These are phyloP conservation scores for Drosophila phalerata DNA, from an alignment of 2,888 invertebrate species.

Conservation along the genomic window DNA sequence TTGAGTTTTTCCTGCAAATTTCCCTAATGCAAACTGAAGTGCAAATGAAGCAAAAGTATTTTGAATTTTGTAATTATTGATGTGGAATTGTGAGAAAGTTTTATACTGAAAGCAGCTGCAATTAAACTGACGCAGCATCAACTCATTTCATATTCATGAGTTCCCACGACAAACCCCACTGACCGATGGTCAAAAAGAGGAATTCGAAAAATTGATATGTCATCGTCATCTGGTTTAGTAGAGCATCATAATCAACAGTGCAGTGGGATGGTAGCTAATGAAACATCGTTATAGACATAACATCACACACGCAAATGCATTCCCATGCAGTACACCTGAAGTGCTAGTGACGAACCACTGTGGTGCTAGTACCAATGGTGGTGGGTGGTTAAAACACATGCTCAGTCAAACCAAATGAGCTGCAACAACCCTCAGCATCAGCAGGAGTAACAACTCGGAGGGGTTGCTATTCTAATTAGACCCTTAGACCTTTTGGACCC, in stretches of 20 bases:
- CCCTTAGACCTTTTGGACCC: conserved; percentile 64
- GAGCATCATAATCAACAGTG: conserved; percentile 62
- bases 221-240: conserved; percentile 83
- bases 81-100: conserved; percentile 30
- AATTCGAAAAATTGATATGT: conserved; percentile 70
- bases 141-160: conserved; percentile 62
- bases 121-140: conserved; percentile 41
- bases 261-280: conserved; percentile 55
- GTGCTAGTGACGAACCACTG: conserved; percentile 13
- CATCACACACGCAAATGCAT: conserved; percentile 81
- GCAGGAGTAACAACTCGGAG: conserved; percentile 29
- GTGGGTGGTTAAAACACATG: conserved; percentile 43
- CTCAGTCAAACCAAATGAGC: conserved; percentile 28
- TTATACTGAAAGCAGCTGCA: conserved; percentile 19
- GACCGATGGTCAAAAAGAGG: conserved; percentile 29
- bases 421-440: conserved; percentile 38
- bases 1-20: conserved; percentile 33
- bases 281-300: conserved; percentile 56
- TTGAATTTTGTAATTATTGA: background rate
- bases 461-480: conserved; percentile 79
- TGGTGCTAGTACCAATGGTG: conserved; percentile 11
- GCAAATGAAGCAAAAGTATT: conserved; percentile 19
- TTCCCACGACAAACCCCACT: conserved; percentile 71
- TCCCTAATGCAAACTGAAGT: conserved; percentile 18
- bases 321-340: conserved; percentile 80